phyloP scores from a whole-genome alignment of 1,140 invertebrate genomes.

The Phymastichus coffea region DNA sequence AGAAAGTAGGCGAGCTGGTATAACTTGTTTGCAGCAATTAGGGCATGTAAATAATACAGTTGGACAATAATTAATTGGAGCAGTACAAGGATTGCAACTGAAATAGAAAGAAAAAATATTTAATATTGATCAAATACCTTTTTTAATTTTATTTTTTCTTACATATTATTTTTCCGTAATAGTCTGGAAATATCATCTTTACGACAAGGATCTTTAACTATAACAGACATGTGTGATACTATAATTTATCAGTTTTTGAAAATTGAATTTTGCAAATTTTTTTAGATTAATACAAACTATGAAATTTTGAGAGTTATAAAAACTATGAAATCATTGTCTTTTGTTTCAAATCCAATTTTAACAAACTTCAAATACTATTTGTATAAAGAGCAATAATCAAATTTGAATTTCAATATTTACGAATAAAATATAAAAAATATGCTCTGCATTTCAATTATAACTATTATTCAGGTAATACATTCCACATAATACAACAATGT shows the following conservation, averaged over 20 bases:
- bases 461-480: too few relatives aligned
- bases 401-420: neutral
- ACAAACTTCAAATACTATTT: neutral
- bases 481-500: too few relatives aligned
- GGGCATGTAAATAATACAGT: neutral
- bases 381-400: too few relatives aligned
- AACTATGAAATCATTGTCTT: too few relatives aligned
- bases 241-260: too few relatives aligned
- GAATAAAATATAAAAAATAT: neutral
- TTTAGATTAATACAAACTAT: too few relatives aligned
- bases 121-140: neutral
- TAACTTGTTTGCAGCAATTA: neutral
- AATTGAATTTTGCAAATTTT: too few relatives aligned
- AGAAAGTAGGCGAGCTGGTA: neutral
- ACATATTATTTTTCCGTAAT: neutral
- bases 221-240: constrained; percentile 7
- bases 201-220: neutral
- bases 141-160: too few relatives aligned
- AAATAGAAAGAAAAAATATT: neutral
- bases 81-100: constrained; percentile 15
- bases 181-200: neutral
- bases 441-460: too few relatives aligned
- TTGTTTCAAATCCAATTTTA: neutral
- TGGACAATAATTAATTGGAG: constrained; percentile 21
- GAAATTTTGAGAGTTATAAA: too few relatives aligned